phyloP scores from a whole-genome alignment of 1,140 invertebrate species.

The Neuroterus valhalla region DNA sequence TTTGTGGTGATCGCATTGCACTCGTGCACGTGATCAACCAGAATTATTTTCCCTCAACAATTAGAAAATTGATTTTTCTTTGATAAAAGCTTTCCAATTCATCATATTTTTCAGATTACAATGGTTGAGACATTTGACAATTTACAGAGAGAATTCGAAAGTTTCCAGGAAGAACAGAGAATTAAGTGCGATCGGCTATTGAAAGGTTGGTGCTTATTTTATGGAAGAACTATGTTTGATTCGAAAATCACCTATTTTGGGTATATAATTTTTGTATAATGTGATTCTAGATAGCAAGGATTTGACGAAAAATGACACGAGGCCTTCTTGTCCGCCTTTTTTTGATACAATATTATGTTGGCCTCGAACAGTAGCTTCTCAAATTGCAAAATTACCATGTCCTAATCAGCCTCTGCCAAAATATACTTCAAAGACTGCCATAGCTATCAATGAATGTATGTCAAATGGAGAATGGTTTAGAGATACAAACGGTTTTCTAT shows the following conservation, averaged over 20 bases:
- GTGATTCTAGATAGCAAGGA: neutral
- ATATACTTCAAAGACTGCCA: conserved; percentile 11
- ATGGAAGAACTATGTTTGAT: no score
- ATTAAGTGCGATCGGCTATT: conserved; percentile 41
- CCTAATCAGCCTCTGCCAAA: conserved; percentile 38
- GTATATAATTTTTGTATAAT: neutral
- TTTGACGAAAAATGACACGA: conserved; percentile 1
- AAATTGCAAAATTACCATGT: conserved; percentile 56
- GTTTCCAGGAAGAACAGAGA: conserved; percentile 36
- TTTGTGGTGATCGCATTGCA: no score
- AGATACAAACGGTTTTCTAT: conserved; percentile 49
- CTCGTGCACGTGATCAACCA: no score
- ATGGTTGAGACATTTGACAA: neutral
- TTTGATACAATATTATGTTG: conserved; percentile 72
- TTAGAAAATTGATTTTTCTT: conserved; percentile 4
- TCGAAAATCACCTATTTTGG: no score
- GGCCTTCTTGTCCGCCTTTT: conserved; percentile 53
- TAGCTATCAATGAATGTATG: conserved; percentile 61
- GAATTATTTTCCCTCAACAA: neutral
- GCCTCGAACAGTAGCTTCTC: conserved; percentile 57
- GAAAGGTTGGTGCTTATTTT: conserved; percentile 33
- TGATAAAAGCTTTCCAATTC: no score
- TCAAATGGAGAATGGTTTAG: conserved; percentile 62
- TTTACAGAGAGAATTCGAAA: conserved; percentile 12
- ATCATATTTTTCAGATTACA: neutral